Evolutionary conservation across 2,797 vertebrate species (phyloP), one percentile per base, ranked within the genome.

Genomic region (Odontamblyopus rebecca): DNA sequence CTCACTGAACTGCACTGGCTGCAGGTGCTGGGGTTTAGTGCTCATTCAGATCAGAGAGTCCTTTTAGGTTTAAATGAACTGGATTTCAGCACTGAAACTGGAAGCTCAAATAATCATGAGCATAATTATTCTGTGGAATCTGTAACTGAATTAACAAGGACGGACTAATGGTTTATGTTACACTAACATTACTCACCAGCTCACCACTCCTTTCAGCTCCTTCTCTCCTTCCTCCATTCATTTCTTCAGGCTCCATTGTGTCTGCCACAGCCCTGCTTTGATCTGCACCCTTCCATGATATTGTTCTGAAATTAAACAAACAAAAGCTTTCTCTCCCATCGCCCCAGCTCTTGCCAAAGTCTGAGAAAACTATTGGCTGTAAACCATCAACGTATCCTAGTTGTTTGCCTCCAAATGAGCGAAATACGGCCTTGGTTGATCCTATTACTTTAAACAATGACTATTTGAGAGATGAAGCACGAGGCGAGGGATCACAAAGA

Each of bases 291-390:
- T 13, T 68, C 57, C 73, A 70, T 77, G 84, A 89, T 90, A 86
- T 88, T 89, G 90, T 91, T 90, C 85, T 68, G 84, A 75, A 59
- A 75, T 77, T 73, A 74, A 88, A 92, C 91, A 92, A 92, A 76
- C 56, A 77, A 68, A 35, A 1, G 82, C 90, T 81, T 92, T 91
- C 89, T 93, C 63, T 82, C 29, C 18, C 6, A 13, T 3, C 2
- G 73, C 68, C 12, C 68, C 32, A 8, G 68, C 72, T 68, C 13
- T 72, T 88, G 91, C 91, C 91, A 92, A 92, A 88, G 67, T 89
- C 84, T 91, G 89, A 93, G 91, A 86, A 87, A 92, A 92, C 91
- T 86, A 70, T 69, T 91, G 90, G 85, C 88, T 78, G 80, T 70
- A 44, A 26, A 83, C 81, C 85, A 89, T 62, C 53, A 13, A 72